These are phyloP conservation scores for Oreochromis spilurus DNA, from an alignment of 2,113 vertebrate species.

Conservation along the genomic window DNA sequence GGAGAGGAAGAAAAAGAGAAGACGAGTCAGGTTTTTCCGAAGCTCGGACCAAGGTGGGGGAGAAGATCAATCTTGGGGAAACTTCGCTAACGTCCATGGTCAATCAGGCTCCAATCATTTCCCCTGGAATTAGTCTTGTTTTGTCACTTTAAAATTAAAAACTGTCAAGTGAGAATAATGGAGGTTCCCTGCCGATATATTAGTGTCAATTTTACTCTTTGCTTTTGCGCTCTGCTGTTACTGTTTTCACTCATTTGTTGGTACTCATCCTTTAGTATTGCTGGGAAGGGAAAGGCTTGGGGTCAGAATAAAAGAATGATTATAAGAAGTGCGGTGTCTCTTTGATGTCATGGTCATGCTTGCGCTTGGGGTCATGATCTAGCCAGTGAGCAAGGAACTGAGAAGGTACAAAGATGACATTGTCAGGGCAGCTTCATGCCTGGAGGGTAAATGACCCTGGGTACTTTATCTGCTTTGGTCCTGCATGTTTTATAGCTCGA, in stretches of 20 bases:
- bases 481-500: conserved; percentile 25
- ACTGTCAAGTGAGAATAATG: conserved; percentile 60
- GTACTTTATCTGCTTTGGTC: conserved; percentile 23
- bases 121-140: conserved; percentile 60
- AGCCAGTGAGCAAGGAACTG: not conserved
- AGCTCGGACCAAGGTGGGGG: conserved; percentile 11
- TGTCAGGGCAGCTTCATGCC: conserved; percentile 19
- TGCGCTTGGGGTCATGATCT: conserved; percentile 1
- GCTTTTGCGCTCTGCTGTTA: not conserved
- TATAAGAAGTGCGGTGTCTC: not conserved
- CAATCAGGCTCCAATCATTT: conserved; percentile 53
- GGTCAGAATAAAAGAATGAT: not conserved
- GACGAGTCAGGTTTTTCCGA: conserved; percentile 32
- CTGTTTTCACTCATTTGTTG: conserved; percentile 32
- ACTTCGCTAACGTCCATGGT: conserved; percentile 39
- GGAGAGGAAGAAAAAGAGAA: conserved; percentile 30
- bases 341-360: not conserved
- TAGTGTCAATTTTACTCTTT: conserved; percentile 38
- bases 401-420: conserved; percentile 31
- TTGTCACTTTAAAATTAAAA: conserved; percentile 70
- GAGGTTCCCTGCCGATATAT: conserved; percentile 39
- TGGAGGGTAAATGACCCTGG: not conserved
- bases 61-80: conserved; percentile 56
- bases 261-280: not conserved
- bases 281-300: not conserved